Base-by-base conservation (phyloP, 2,888 invertebrate genomes). In the Entomobrya proxima region DNA sequence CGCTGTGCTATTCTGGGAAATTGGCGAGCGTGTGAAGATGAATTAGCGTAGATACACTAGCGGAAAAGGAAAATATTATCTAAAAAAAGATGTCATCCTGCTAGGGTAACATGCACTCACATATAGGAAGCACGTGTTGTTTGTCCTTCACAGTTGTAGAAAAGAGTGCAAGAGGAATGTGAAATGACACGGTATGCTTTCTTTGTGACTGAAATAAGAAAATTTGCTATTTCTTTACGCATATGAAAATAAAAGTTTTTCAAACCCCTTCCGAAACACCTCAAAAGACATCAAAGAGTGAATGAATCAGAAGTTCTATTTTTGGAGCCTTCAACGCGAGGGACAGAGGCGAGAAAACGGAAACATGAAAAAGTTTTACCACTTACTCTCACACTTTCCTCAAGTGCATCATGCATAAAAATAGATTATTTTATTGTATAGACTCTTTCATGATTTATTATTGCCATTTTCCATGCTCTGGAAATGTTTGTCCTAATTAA, bases 11-110 rank as follows among this genome's bases (percentile, higher is more conserved):
- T 35, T 35, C 64, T 7, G 37, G 18, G 37, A 64, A 18, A 37
- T 35, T 35, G 64, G 64, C 18, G 40, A 40, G 40, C 5, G 27
- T 55, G 55, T 55, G 61, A 61, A 61, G 61, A 61, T 32, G 37
- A 64, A 64, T 64, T 64, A 64, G 64, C 37, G 64, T 64, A 35
- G 18, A 64, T 37, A 35, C 35, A 35, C 18, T 4, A 37, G n/a
- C 32, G 37, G 64, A 18, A 18, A 64, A 64, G 35, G 64, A 64
- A 64, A 64, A 64, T 64, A 64, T 64, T 64, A 64, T 64, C 64
- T 64, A 6, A 64, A 64, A n/a, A 64, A 64, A 35, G 37, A 64
- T 64, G 35, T 9, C 64, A 18, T 30, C 27, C 5, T 58, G 9
- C 5, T 5, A 64, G 37, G 9, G 64, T 64, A 35, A 37, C 64